Percentiles rank a stretch among this genome's conserved stretches.
phyloP scores from a whole-genome alignment of 2,797 vertebrate genomes.

The Xenentodon cancila region DNA sequence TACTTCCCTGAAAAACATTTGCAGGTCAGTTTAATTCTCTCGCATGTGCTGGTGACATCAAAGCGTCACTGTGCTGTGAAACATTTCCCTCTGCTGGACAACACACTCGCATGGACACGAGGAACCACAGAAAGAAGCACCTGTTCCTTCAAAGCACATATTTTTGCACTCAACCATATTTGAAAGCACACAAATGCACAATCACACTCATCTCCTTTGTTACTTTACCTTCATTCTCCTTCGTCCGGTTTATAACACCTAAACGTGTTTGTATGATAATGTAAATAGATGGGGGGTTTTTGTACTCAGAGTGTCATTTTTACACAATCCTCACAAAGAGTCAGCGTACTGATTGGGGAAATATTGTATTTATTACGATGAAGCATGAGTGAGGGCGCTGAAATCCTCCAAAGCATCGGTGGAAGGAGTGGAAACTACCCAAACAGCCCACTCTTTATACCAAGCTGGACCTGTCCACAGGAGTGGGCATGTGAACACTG shows the following conservation, averaged over 20 bases:
- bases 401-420: conserved; percentile 18
- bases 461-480: not conserved
- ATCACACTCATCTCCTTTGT: conserved; percentile 15
- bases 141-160: conserved; percentile 32
- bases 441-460: conserved; percentile 16
- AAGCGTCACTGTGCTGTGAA: conserved; percentile 62
- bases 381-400: conserved; percentile 33
- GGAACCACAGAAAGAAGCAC: conserved; percentile 16
- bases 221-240: not conserved
- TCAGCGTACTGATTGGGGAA: conserved; percentile 10
- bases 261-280: conserved; percentile 71
- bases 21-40: conserved; percentile 3
- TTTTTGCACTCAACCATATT: conserved; percentile 17
- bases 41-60: conserved; percentile 23
- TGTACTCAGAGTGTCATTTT: conserved; percentile 64
- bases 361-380: conserved; percentile 17
- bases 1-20: conserved; percentile 1
- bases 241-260: conserved; percentile 48
- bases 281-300: conserved; percentile 76
- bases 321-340: conserved; percentile 54
- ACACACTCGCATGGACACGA: conserved; percentile 31
- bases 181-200: conserved; percentile 49
- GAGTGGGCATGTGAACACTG: too few species aligned
- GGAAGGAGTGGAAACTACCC: conserved; percentile 12
- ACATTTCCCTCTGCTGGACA: conserved; percentile 71